These are phyloP conservation scores for Paratrypauchen microcephalus DNA, from an alignment of 2,797 vertebrate genomes.

Conservation along the genomic window DNA sequence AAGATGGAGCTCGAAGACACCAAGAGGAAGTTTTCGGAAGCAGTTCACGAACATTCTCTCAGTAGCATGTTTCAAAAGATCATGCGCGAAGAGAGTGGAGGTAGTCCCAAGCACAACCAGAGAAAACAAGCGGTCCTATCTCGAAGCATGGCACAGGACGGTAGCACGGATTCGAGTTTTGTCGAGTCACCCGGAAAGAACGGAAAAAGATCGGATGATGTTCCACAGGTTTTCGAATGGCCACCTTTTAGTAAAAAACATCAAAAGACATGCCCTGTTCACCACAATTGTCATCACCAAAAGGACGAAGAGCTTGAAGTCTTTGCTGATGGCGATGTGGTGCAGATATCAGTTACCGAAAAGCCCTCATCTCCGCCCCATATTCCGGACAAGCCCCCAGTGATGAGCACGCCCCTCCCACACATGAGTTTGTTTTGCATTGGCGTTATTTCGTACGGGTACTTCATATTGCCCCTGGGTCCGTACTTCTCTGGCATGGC, in stretches of 20 bases:
- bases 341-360: constrained; percentile 68
- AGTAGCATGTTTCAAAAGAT: constrained; percentile 86
- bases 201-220: constrained; percentile 58
- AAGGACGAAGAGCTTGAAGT: constrained; percentile 73
- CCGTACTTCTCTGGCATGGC: constrained; percentile 84
- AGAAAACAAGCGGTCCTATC: constrained; percentile 45
- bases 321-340: constrained; percentile 72
- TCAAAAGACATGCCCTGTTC: constrained; percentile 52
- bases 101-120: constrained; percentile 69
- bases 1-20: constrained; percentile 88
- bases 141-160: constrained; percentile 46
- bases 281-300: constrained; percentile 34
- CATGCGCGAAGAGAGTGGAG: constrained; percentile 80
- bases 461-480: constrained; percentile 83
- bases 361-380: constrained; percentile 11
- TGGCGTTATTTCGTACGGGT: constrained; percentile 81
- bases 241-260: constrained; percentile 44
- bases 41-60: constrained; percentile 83
- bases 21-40: constrained; percentile 83
- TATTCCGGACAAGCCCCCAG: not conserved
- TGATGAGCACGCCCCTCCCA: constrained; percentile 33
- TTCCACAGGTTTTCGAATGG: constrained; percentile 64
- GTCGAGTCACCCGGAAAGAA: constrained; percentile 59
- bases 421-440: constrained; percentile 73
- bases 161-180: constrained; percentile 47